Percentiles rank a stretch among this genome's conserved stretches.
Evolutionary conservation across 2,888 invertebrate species (phyloP).

Genomic region (Apoderus coryli): DNA sequence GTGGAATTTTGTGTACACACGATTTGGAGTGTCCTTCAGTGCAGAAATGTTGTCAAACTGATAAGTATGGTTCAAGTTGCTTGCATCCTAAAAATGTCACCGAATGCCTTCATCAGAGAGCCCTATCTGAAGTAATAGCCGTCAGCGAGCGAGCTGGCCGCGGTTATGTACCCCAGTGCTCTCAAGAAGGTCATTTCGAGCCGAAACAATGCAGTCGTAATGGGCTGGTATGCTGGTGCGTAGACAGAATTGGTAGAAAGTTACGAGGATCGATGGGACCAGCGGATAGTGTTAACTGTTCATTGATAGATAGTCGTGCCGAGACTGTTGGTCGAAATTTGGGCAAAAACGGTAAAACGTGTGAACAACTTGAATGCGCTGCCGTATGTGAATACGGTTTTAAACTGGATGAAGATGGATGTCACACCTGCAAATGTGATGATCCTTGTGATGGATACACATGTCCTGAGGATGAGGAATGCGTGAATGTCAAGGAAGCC

Average conservation of each 20-base stretch:
- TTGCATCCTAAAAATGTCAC: slow-evolving; percentile 62
- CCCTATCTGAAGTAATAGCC: slow-evolving; percentile 60
- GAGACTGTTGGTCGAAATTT: slow-evolving; percentile 27
- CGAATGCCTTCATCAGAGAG: slow-evolving; percentile 62
- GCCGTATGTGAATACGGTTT: slow-evolving; percentile 78
- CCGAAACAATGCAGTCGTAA: slow-evolving; percentile 71
- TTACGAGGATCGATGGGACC: slow-evolving; percentile 69
- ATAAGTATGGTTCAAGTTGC: slow-evolving; percentile 60
- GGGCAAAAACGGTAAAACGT: slow-evolving; percentile 33
- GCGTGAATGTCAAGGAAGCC: slow-evolving; percentile 56
- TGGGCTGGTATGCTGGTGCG: slow-evolving; percentile 80
- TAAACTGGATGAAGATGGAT: slow-evolving; percentile 52
- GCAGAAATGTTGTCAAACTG: slow-evolving; percentile 68
- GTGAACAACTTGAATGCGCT: slow-evolving; percentile 61
- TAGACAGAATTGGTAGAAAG: slow-evolving; percentile 63
- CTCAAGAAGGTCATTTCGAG: slow-evolving; percentile 54
- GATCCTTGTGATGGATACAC: slow-evolving; percentile 70
- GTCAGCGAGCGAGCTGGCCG: slow-evolving; percentile 66
- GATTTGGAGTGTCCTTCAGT: slow-evolving; percentile 71
- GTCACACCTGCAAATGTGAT: slow-evolving; percentile 74
- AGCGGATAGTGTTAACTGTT: slow-evolving; percentile 52
- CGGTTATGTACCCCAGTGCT: slow-evolving; percentile 75
- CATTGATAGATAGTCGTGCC: slow-evolving; percentile 28
- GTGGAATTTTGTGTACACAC: slow-evolving; percentile 56
- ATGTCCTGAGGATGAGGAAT: slow-evolving; percentile 57